A percentile compares a stretch with the other conserved stretches of the same genome.
Evolutionary conservation across 2,113 vertebrate genomes (phyloP).

Genomic region (Carollia perspicillata): DNA sequence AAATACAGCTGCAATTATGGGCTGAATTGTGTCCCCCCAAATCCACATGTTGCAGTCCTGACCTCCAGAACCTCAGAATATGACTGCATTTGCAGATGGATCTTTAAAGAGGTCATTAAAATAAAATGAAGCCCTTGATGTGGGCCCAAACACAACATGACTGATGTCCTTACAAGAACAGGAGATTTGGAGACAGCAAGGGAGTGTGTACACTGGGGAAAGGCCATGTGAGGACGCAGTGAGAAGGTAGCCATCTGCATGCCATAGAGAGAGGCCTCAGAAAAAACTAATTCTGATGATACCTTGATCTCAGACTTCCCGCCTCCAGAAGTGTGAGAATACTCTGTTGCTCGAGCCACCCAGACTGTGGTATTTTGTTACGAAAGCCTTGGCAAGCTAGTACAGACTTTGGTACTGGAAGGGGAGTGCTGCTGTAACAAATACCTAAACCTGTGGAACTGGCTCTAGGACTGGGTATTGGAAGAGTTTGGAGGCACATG

Average conservation of each 20-base stretch:
- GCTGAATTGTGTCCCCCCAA: neutral
- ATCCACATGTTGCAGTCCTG: no score
- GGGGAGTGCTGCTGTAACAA: no score
- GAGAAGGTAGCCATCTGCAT: rapidly evolving
- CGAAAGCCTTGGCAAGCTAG: rapidly evolving
- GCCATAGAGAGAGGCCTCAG: no score
- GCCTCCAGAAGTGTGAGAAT: neutral
- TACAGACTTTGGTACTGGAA: neutral
- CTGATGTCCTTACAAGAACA: neutral
- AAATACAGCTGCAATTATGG: neutral
- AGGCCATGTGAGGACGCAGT: rapidly evolving
- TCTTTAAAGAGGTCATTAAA: neutral
- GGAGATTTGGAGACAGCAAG: neutral
- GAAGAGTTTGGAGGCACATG: neutral
- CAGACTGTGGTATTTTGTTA: neutral
- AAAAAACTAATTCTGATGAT: neutral
- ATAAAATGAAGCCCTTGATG: neutral
- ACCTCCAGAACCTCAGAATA: neutral
- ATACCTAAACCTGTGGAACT: neutral
- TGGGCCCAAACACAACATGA: neutral
- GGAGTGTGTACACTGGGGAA: rapidly evolving
- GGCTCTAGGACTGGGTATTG: neutral
- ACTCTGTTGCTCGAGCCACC: neutral
- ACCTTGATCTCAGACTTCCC: neutral
- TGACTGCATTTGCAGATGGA: neutral